Evolutionary conservation across 2,113 vertebrate genomes (phyloP), one percentile per base, ranked within the genome.

Genomic region (Hylia prasina): DNA sequence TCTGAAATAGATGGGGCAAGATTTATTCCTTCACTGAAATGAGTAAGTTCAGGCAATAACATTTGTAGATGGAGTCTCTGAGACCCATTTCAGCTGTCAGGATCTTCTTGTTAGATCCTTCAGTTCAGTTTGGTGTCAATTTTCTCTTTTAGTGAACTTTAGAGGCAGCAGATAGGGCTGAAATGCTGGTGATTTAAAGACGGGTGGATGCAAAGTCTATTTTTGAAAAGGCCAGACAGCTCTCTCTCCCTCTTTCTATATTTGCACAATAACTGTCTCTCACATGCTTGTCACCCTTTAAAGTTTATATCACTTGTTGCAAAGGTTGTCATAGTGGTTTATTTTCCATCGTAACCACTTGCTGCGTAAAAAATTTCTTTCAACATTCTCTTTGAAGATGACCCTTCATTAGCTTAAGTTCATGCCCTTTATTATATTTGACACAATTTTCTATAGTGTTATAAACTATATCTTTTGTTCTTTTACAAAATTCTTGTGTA

Each of bases 191-290:
- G 82, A 87, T 91, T 93, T 84, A 57, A 37, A 90, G 95, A 82
- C 0, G 6, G 54, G 58, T 77, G 77, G 76, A 90, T 87, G 82
- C 78, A 75, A 93, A 94, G 65, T 84, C 89, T 54, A 20, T 85
- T 94, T 97, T 85, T 88, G 83, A 93, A 97, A 97, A 96, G 94
- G 92, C 94, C 91, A 97, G 71, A 37, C 79, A 69, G 82, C 58
- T 92, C 50, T 87, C 56, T 79, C 66, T 82, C 39, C 63, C 13
- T 76, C 84, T 73, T 94, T 82, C 57, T 94, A 10, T 86, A 40
- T 87, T 93, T 96, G 92, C 89, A 91, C 83, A 84, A 73, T 91
- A 96, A 96, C 89, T 95, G 94, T 96, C 94, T 94, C 90, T 96
- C 91, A 86, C 80, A 63, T 70, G 86, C 94, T 72, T 87, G 94